Conservation (phyloP, 2,113 vertebrate genomes). For the Pseudolaguvia tuberculata region DNA sequence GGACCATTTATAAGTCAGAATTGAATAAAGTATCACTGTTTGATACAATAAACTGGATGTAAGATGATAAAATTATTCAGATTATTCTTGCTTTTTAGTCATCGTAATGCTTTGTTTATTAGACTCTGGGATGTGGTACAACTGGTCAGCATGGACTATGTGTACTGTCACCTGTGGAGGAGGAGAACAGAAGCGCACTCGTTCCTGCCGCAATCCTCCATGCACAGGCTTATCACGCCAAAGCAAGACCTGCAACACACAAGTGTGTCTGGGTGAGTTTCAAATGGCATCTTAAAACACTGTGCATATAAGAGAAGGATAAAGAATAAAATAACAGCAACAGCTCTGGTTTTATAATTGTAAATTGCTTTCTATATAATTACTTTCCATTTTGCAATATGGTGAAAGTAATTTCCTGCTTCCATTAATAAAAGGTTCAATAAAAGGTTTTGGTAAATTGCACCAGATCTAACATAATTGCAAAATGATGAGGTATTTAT, state of each 20-base stretch:
- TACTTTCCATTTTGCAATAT: too few relatives aligned
- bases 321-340: background rate
- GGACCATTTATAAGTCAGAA: too few relatives aligned
- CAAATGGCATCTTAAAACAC: background rate
- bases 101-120: background rate
- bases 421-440: too few relatives aligned
- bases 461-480: too few relatives aligned
- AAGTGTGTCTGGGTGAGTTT: conserved; percentile 74
- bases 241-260: conserved; percentile 74
- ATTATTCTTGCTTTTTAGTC: background rate
- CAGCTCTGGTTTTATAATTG: background rate
- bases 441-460: too few relatives aligned
- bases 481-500: too few relatives aligned
- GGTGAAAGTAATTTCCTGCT: too few relatives aligned
- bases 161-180: conserved; percentile 65
- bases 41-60: background rate
- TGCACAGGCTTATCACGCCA: conserved; percentile 59
- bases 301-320: background rate
- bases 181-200: conserved; percentile 64
- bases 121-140: conserved; percentile 62
- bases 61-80: background rate
- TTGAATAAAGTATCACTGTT: too few relatives aligned
- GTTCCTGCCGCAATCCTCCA: conserved; percentile 54
- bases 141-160: conserved; percentile 66
- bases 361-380: too few relatives aligned